phyloP scores from a whole-genome alignment of 2,888 invertebrate genomes.

The Argyresthia albistria region DNA sequence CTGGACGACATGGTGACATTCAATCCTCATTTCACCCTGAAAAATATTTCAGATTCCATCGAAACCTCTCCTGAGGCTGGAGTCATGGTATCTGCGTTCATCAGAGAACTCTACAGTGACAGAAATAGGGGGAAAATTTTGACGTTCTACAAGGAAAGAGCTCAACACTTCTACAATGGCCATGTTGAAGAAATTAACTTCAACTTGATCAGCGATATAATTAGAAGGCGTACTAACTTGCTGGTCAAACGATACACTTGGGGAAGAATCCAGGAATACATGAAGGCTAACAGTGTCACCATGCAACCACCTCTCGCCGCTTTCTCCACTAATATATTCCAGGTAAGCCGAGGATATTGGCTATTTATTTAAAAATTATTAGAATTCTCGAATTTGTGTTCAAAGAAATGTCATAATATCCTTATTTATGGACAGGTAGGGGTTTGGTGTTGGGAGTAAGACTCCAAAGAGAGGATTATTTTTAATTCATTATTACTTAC shows the following conservation, averaged over 20 bases:
- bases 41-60: constrained; percentile 88
- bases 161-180: constrained; percentile 89
- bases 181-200: constrained; percentile 90
- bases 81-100: constrained; percentile 84
- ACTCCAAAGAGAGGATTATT: too few relatives aligned
- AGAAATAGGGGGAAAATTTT: constrained; percentile 84
- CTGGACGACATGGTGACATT: constrained; percentile 92
- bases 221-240: constrained; percentile 85
- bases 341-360: constrained; percentile 53
- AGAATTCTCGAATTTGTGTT: too few relatives aligned
- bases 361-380: too few relatives aligned
- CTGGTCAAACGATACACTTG: constrained; percentile 84
- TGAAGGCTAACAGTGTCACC: constrained; percentile 80
- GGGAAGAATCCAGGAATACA: constrained; percentile 82
- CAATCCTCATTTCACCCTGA: constrained; percentile 89
- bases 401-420: too few relatives aligned
- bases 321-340: constrained; percentile 85
- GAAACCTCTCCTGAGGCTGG: constrained; percentile 78
- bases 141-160: constrained; percentile 90
- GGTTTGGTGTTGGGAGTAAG: too few relatives aligned
- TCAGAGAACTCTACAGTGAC: constrained; percentile 88
- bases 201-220: constrained; percentile 84
- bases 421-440: too few relatives aligned
- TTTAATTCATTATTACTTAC: too few relatives aligned
- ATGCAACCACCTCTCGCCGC: constrained; percentile 85